Conservation (phyloP, 2,797 vertebrate genomes). For the Sternarchorhynchus goeldii region DNA sequence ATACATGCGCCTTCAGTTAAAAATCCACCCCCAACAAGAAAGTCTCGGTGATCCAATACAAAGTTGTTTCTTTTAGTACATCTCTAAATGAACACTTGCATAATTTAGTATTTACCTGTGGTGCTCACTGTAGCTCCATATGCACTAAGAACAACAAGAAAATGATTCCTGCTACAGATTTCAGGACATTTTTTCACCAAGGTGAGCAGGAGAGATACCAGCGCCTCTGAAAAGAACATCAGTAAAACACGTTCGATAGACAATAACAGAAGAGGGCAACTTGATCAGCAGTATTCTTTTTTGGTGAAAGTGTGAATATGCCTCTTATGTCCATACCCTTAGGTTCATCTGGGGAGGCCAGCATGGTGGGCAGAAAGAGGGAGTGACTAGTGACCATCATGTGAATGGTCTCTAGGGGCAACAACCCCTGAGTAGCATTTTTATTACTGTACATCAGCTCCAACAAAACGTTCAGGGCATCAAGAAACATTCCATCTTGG, state of each 20-base stretch:
- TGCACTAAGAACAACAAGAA: constrained; percentile 87
- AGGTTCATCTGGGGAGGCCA: constrained; percentile 72
- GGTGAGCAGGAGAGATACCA: constrained; percentile 82
- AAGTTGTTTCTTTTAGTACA: too few species aligned
- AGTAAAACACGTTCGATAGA: background rate
- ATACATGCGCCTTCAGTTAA: too few species aligned
- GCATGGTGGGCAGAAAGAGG: constrained; percentile 85
- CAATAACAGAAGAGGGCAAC: background rate
- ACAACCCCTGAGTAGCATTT: constrained; percentile 66
- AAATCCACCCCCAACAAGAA: too few species aligned
- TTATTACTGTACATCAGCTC: constrained; percentile 71
- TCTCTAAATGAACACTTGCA: background rate
- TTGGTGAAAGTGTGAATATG: background rate
- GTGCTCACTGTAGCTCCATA: constrained; percentile 86
- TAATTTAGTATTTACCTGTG: constrained; percentile 75
- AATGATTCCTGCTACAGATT: constrained; percentile 84
- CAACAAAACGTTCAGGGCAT: constrained; percentile 70
- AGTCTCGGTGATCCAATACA: too few species aligned
- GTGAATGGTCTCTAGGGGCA: constrained; percentile 79
- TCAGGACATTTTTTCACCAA: constrained; percentile 81
- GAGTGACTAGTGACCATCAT: constrained; percentile 94
- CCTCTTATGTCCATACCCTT: constrained; percentile 76
- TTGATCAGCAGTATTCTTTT: background rate
- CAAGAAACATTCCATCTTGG: constrained; percentile 78
- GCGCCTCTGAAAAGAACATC: constrained; percentile 71